These are phyloP conservation scores for Hirtodrosophila duncani DNA, from an alignment of 2,888 invertebrate species.

Conservation along the genomic window DNA sequence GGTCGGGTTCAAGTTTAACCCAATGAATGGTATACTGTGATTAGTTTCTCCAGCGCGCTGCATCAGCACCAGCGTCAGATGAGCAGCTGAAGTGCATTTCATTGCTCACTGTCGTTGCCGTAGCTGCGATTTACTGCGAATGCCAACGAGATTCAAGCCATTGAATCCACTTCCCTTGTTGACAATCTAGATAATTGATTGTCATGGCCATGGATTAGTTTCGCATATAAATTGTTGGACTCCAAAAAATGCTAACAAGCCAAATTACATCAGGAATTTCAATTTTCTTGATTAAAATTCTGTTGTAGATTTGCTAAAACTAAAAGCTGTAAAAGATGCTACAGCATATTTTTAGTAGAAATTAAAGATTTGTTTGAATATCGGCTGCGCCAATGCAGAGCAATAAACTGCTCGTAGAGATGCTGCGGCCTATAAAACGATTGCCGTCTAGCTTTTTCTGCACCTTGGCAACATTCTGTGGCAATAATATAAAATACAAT, in stretches of 20 bases:
- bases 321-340: too few relatives aligned
- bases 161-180: constrained; percentile 9
- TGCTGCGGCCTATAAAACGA: too few relatives aligned
- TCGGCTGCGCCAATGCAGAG: too few relatives aligned
- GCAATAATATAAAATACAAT: too few relatives aligned
- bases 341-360: too few relatives aligned
- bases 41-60: constrained; percentile 46
- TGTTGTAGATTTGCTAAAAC: too few relatives aligned
- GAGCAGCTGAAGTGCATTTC: constrained; percentile 62
- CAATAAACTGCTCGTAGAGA: too few relatives aligned
- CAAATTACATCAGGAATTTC: constrained; percentile 30
- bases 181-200: constrained; percentile 46
- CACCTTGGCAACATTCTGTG: too few relatives aligned
- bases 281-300: too few relatives aligned
- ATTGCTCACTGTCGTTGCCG: constrained; percentile 62
- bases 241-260: constrained; percentile 24
- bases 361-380: too few relatives aligned
- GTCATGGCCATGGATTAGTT: constrained; percentile 43
- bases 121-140: constrained; percentile 36
- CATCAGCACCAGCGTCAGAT: constrained; percentile 9
- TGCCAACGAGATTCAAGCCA: constrained; percentile 8
- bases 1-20: constrained; percentile 21
- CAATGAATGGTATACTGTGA: constrained; percentile 48
- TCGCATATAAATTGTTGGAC: constrained; percentile 46
- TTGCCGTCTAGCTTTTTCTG: too few relatives aligned